Conservation (phyloP, 2,797 vertebrate species). For the Xenentodon cancila region DNA sequence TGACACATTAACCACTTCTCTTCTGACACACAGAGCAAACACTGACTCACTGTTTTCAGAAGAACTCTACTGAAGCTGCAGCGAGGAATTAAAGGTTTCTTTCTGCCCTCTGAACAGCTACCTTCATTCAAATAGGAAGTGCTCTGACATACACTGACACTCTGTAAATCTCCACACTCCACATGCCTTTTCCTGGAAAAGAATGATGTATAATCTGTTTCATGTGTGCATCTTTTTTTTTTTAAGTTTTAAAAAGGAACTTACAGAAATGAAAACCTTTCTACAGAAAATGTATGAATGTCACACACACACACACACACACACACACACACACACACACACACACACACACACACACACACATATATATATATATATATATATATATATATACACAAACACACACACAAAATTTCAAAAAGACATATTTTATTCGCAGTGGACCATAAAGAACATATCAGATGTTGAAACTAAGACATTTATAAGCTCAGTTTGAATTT, state of each 20-base stretch:
- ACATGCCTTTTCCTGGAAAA: slow-evolving; percentile 79
- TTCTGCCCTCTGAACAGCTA: slow-evolving; percentile 85
- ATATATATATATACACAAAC: no score
- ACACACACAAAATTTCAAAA: no score
- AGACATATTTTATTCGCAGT: no score
- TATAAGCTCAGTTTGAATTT: no score
- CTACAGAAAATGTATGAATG: no score
- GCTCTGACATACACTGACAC: slow-evolving; percentile 90
- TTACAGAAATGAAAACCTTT: no score
- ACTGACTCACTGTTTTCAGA: slow-evolving; percentile 92
- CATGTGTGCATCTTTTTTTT: slow-evolving; percentile 17
- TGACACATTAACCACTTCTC: slow-evolving; percentile 90
- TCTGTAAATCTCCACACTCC: slow-evolving; percentile 93
- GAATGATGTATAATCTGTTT: slow-evolving; percentile 28
- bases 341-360: no score
- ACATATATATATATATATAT: no score
- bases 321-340: no score
- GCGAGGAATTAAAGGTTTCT: slow-evolving; percentile 87
- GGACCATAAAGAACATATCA: no score
- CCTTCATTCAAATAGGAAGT: slow-evolving; percentile 87
- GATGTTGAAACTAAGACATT: no score
- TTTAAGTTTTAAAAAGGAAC: background rate
- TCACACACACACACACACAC: no score
- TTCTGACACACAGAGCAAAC: slow-evolving; percentile 86
- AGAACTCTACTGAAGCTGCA: slow-evolving; percentile 83